Evolutionary conservation across 2,113 vertebrate genomes (phyloP).

Genomic region (Pomatostomus ruficeps): DNA sequence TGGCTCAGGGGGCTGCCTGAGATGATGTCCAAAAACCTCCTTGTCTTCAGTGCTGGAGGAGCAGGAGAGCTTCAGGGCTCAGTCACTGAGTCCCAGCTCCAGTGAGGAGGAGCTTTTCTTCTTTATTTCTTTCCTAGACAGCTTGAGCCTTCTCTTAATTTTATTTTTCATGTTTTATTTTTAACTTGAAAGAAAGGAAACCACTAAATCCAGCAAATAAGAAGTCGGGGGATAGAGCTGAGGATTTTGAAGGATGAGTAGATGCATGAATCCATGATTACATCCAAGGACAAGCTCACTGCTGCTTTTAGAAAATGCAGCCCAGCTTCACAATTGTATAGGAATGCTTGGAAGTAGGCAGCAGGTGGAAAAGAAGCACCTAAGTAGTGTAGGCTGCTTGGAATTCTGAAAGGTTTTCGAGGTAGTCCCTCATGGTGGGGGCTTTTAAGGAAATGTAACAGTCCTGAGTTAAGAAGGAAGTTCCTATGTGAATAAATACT

Average conservation of each 20-base stretch:
- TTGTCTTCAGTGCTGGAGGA: not conserved
- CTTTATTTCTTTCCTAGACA: not conserved
- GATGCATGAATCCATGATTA: accelerated
- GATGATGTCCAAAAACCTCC: not conserved
- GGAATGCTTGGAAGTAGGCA: not conserved
- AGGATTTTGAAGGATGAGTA: not conserved
- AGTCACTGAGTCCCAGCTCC: not conserved
- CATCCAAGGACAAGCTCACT: not conserved
- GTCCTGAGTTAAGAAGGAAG: not conserved
- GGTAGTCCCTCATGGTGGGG: accelerated
- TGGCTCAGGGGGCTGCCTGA: not conserved
- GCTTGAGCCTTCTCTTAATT: not conserved
- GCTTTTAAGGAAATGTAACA: not conserved
- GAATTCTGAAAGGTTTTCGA: not conserved
- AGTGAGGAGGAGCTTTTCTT: not conserved
- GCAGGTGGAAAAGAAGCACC: not conserved
- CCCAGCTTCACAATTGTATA: accelerated
- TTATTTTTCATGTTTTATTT: not conserved
- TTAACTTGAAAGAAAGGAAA: not conserved
- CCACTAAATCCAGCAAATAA: not conserved
- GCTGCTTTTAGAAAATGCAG: not conserved
- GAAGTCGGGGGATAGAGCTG: not conserved
- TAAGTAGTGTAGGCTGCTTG: not conserved
- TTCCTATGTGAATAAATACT: not conserved
- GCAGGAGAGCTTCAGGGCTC: not conserved